Evolutionary conservation across 2,797 vertebrate species (phyloP).

Genomic region (Phrynocephalus vlangalii): DNA sequence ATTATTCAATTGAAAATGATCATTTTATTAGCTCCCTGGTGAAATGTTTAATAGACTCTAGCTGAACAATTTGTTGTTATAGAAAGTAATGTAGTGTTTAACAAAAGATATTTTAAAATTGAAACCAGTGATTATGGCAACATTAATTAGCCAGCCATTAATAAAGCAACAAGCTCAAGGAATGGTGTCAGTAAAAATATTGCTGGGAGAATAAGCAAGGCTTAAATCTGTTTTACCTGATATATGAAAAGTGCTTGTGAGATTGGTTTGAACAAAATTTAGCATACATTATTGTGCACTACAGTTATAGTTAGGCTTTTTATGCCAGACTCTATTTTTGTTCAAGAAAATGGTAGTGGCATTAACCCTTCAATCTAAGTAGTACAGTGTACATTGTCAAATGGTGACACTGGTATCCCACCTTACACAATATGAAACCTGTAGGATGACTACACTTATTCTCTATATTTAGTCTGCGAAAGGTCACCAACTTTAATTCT

Average conservation of each 20-base stretch:
- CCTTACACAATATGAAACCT: neutral
- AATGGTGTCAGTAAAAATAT: constrained; percentile 24
- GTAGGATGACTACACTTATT: neutral
- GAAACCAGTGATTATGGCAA: constrained; percentile 44
- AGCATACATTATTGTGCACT: neutral
- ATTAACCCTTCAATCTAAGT: neutral
- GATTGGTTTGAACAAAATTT: neutral
- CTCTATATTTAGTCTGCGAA: neutral
- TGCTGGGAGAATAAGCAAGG: neutral
- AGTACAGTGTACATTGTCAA: neutral
- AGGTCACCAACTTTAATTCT: neutral
- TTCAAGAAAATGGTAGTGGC: neutral
- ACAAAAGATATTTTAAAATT: constrained; percentile 44
- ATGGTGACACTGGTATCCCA: neutral
- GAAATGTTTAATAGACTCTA: constrained; percentile 41
- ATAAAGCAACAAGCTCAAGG: constrained; percentile 44
- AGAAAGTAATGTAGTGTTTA: constrained; percentile 45
- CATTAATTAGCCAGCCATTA: constrained; percentile 59
- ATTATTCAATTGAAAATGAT: constrained; percentile 16
- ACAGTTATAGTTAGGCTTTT: neutral
- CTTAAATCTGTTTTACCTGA: neutral
- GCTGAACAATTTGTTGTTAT: constrained; percentile 49
- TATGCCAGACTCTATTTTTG: neutral
- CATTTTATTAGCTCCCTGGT: constrained; percentile 36
- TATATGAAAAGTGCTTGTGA: neutral